A percentile compares a stretch with the other conserved stretches of the same genome.
phyloP scores from a whole-genome alignment of 2,888 invertebrate genomes.

The Timema cristinae region DNA sequence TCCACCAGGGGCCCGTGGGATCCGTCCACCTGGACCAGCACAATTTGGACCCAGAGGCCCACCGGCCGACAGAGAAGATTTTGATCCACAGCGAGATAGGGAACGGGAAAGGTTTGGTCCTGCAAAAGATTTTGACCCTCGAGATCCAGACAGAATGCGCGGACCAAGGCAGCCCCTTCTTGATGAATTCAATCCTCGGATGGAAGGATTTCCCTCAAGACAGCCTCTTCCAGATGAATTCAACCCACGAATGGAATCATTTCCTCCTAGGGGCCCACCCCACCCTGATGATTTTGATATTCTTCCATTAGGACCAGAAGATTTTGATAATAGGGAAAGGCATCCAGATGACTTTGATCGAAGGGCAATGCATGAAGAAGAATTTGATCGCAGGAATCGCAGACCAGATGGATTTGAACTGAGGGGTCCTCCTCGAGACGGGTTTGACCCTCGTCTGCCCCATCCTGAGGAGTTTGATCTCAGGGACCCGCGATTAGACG shows the following conservation, averaged over 20 bases:
- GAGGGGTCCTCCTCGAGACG: conserved; percentile 25
- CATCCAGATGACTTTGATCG: conserved; percentile 27
- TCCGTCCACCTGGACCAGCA: conserved; percentile 20
- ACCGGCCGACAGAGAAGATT: conserved; percentile 37
- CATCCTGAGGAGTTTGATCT: conserved; percentile 28
- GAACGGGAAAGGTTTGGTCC: conserved; percentile 44
- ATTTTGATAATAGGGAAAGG: conserved; percentile 26
- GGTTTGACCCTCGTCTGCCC: conserved; percentile 27
- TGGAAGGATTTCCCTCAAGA: conserved; percentile 41
- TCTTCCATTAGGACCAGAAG: conserved; percentile 25
- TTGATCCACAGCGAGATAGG: conserved; percentile 35
- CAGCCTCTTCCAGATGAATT: conserved; percentile 39
- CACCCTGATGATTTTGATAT: conserved; percentile 31
- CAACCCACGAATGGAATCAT: conserved; percentile 16
- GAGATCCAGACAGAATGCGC: conserved; percentile 21
- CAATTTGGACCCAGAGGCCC: conserved; percentile 14
- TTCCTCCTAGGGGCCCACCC: conserved; percentile 26
- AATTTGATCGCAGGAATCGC: conserved; percentile 25
- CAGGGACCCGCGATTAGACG: conserved; percentile 21
- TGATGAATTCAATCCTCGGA: conserved; percentile 43
- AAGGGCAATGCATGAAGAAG: conserved; percentile 24
- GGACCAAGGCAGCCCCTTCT: conserved; percentile 30
- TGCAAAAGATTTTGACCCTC: conserved; percentile 37
- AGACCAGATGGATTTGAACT: conserved; percentile 25
- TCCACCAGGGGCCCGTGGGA: conserved; percentile 18